Base-by-base conservation (phyloP, 2,113 vertebrate species). In the Casuarius casuarius region DNA sequence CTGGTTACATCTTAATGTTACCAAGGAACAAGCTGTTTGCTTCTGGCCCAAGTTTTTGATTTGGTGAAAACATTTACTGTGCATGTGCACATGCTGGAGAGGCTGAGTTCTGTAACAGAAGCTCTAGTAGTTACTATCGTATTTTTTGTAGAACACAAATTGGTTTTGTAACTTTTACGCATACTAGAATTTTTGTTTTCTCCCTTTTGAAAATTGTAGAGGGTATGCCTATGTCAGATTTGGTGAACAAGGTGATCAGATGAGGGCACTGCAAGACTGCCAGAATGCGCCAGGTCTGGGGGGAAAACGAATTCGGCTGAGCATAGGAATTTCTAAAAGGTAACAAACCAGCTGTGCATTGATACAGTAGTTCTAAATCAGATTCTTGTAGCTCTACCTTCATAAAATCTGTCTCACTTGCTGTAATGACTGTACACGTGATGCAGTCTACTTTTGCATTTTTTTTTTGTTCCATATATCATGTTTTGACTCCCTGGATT, bases 151-250 rank as follows among this genome's bases (percentile, higher is more conserved):
- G 28, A 79, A 95, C 92, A 86, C 90, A 81, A 42, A 23, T 79
- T 77, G 80, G 83, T n/a, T 84, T 58, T 95, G 83, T 96, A 85
- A 83, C 35, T 94, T 73, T 87, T 89, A 87, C 76, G 65, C 79
- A 70, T 96, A 98, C 96, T 98, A 67, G 97, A 85, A 80, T n/a
- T 21, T 90, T 93, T 96, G 54, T 95, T 96, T 96, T 96, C 35
- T 95, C 77, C 97, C 62, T 97, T 91, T 96, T 98, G 91, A 97
- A 94, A 96, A 96, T 95, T 95, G 76, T 97, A 99, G 99, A 98
- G 99, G 99, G 75, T 99, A 99, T 90, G 99, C 99, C 73, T 99
- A 98, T 77, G 98, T 99, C 94, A 99, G 99, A 98, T 99, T 99
- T 92, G 98, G 97, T 68, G 99, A 99, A 67, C 99, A 99, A 98